These are phyloP conservation scores for Chrysina gloriosa DNA, from an alignment of 2,888 invertebrate species.

Conservation along the genomic window DNA sequence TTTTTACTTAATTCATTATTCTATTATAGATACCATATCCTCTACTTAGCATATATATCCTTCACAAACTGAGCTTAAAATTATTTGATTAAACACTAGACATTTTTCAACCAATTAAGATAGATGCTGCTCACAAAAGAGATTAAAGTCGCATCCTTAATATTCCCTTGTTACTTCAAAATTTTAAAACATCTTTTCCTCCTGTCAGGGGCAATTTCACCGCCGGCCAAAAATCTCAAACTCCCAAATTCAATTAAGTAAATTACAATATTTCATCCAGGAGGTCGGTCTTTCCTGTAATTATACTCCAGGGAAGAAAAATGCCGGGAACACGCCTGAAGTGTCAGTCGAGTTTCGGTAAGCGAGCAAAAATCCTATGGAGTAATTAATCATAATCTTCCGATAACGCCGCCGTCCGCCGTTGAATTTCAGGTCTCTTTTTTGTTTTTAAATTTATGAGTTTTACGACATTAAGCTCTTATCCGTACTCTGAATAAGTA, in stretches of 20 bases:
- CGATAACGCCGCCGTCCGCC: not conserved
- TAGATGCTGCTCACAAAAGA: not conserved
- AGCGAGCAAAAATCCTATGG: conserved; percentile 8
- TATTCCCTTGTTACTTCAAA: not conserved
- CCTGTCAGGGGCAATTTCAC: not conserved
- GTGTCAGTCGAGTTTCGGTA: not conserved
- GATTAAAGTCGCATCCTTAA: not conserved
- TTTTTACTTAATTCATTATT: too few relatives aligned
- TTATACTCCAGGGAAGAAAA: conserved; percentile 7
- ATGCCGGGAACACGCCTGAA: not conserved
- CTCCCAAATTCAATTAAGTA: conserved; percentile 17
- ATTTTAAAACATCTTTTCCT: not conserved
- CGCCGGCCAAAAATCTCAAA: conserved; percentile 14
- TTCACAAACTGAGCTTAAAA: too few relatives aligned
- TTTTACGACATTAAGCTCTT: not conserved
- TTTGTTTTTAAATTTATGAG: not conserved
- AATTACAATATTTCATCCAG: conserved; percentile 25
- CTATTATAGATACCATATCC: too few relatives aligned
- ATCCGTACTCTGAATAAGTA: not conserved
- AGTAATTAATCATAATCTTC: conserved; percentile 7
- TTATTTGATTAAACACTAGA: too few relatives aligned
- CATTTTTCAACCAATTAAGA: too few relatives aligned
- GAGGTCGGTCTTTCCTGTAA: conserved; percentile 1
- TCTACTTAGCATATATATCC: too few relatives aligned
- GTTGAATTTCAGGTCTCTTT: not conserved